Percentiles rank a stretch among this genome's conserved stretches.
Conservation (phyloP, 2,888 invertebrate species). For the Caradrina kadenii region DNA sequence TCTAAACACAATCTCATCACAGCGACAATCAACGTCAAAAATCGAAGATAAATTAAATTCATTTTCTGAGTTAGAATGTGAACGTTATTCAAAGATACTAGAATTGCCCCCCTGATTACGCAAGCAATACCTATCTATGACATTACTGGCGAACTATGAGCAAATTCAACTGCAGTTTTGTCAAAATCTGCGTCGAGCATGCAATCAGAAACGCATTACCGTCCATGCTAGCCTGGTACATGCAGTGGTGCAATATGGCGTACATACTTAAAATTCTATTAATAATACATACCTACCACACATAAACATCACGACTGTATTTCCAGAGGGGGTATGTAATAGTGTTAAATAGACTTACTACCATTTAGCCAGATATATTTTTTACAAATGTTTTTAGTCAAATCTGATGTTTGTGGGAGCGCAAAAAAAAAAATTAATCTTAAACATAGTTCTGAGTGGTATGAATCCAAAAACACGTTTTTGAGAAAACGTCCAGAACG, state of each 20-base stretch:
- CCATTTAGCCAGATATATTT: too few species aligned
- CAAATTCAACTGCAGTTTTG: conserved; percentile 55
- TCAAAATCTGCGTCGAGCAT: conserved; percentile 48
- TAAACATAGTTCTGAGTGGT: too few species aligned
- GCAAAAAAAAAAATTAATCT: too few species aligned
- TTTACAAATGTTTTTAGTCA: too few species aligned
- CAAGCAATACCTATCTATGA: conserved; percentile 16
- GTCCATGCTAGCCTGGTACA: conserved; percentile 52
- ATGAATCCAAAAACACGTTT: too few species aligned
- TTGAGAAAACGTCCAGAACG: too few species aligned
- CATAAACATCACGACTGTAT: not conserved
- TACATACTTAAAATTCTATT: conserved; percentile 60
- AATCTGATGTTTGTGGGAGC: too few species aligned
- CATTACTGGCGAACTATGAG: conserved; percentile 23
- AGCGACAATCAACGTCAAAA: too few species aligned
- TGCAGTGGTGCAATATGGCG: conserved; percentile 34
- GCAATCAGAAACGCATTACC: conserved; percentile 75
- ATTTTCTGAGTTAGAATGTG: too few species aligned
- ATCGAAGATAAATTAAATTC: too few species aligned
- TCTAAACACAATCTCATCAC: too few species aligned
- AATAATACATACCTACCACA: conserved; percentile 41
- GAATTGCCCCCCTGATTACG: conserved; percentile 10
- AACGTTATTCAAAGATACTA: not conserved
- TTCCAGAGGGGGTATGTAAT: not conserved
- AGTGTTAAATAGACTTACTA: too few species aligned